Base-by-base conservation (phyloP, 2,113 vertebrate genomes). In the Mystacornis crossleyi region DNA sequence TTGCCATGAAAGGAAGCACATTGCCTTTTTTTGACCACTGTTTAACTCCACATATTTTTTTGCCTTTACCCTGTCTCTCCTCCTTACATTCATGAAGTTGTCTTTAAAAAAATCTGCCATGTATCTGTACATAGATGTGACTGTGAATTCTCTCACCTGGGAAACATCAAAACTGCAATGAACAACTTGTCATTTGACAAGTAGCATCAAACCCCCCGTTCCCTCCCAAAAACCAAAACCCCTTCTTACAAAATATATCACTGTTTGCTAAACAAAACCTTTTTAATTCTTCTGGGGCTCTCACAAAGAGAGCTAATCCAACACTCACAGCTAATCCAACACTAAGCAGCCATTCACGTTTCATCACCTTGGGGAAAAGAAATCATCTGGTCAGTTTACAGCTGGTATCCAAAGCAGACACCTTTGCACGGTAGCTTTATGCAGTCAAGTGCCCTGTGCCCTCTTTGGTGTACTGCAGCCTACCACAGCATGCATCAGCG, bases 1-100 rank as follows among this genome's bases (percentile, higher is more conserved):
- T 98, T 98, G 94, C 95, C 94, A 95, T 97, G 94, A 97, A 98
- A 98, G 97, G 97, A 98, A 98, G 97, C 93, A 97, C 87, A 97
- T 74, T 96, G 95, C 95, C 94, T 96, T 97, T 97, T 96, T 96
- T 92, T 91, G 19, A 88, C 86, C 73, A 96, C 90, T 97, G 91
- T 97, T 98, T 98, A 98, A 97, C 95, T 97, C 89, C 91, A 96
- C 42, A 14, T 94, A 97, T 95, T 97, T 97, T 69, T 90, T 51
- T 86, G 66, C 89, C 95, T 90, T 96, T 94, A 85, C 90, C 86
- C 82, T 94, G 79, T 72, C 80, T 85, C 74, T 95, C 55, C 65
- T 78, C 93, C 94, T 95, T 86, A 97, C 72, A 79, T 95, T 58
- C 92, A 87, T 53, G 64, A 95, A 90, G 77, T 50, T 62, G 77